Conservation (phyloP, 2,888 invertebrate genomes). For the Perizoma affinitatum region DNA sequence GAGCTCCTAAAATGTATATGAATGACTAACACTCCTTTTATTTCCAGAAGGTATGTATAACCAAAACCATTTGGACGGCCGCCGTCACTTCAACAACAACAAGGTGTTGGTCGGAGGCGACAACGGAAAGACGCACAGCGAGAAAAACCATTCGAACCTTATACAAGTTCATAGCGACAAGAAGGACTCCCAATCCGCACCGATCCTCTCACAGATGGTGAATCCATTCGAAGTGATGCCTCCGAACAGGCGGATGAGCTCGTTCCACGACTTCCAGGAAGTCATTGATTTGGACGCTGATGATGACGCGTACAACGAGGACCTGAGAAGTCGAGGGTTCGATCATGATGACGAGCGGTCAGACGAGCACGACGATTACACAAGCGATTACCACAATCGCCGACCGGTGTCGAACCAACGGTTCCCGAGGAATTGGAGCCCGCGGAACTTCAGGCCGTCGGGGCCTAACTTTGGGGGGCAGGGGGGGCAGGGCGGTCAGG, state of each 20-base stretch:
- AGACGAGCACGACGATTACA: constrained; percentile 39
- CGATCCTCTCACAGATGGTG: constrained; percentile 54
- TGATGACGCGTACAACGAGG: constrained; percentile 61
- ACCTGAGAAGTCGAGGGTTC: constrained; percentile 51
- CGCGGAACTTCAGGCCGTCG: constrained; percentile 60
- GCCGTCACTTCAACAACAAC: constrained; percentile 74
- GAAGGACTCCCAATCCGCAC: constrained; percentile 53
- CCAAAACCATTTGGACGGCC: constrained; percentile 80
- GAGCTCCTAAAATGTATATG: too few species aligned
- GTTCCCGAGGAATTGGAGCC: constrained; percentile 74
- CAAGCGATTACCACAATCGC: constrained; percentile 48
- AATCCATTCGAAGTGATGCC: constrained; percentile 76
- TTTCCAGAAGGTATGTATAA: constrained; percentile 67
- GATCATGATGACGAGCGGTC: constrained; percentile 37
- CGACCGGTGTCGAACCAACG: constrained; percentile 58
- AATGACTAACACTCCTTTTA: too few species aligned
- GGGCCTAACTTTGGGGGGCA: constrained; percentile 11
- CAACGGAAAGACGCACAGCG: constrained; percentile 54
- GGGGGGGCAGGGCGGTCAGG: constrained; percentile 21
- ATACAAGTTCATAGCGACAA: constrained; percentile 59
- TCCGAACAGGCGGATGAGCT: constrained; percentile 43
- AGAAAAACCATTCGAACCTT: constrained; percentile 51
- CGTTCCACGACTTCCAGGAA: constrained; percentile 31
- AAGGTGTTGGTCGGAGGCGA: constrained; percentile 75
- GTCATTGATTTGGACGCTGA: constrained; percentile 43